phyloP scores from a whole-genome alignment of 2,113 vertebrate genomes.

The Hippocampus abdominalis region DNA sequence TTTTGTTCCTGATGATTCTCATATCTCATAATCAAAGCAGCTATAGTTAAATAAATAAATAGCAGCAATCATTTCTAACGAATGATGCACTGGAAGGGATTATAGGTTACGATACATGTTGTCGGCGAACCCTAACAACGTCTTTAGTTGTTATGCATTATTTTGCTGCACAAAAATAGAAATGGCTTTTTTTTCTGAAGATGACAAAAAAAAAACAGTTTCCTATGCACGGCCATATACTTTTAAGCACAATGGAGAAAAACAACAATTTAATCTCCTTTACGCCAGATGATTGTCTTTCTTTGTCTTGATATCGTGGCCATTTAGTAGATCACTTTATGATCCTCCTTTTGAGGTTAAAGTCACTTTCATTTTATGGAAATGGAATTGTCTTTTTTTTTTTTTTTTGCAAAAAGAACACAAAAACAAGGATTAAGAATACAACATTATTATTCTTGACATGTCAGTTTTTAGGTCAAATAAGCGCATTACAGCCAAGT shows the following conservation, averaged over 20 bases:
- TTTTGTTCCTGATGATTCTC: constrained; percentile 22
- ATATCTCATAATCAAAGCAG: constrained; percentile 23
- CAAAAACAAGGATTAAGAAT: constrained; percentile 38
- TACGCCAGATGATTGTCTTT: constrained; percentile 46
- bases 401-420: constrained; percentile 44
- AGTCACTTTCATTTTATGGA: constrained; percentile 50
- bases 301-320: constrained; percentile 50
- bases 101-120: constrained; percentile 67
- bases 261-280: constrained; percentile 58
- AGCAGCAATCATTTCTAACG: constrained; percentile 28
- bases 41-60: constrained; percentile 32
- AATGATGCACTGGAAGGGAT: constrained; percentile 56
- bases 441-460: constrained; percentile 48
- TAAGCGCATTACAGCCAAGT: constrained; percentile 29
- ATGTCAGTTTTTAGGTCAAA: constrained; percentile 27
- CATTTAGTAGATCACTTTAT: constrained; percentile 48
- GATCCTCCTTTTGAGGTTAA: constrained; percentile 33
- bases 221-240: constrained; percentile 20
- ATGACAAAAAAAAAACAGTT: constrained; percentile 36
- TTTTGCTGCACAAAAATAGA: constrained; percentile 33
- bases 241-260: constrained; percentile 20
- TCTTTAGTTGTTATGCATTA: constrained; percentile 35
- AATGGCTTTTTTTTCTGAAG: constrained; percentile 42
- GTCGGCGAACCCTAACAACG: constrained; percentile 23
- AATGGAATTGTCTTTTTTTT: constrained; percentile 42